These are phyloP conservation scores for Takifugu rubripes DNA, from an alignment of 2,797 vertebrate genomes.

Conservation along the genomic window DNA sequence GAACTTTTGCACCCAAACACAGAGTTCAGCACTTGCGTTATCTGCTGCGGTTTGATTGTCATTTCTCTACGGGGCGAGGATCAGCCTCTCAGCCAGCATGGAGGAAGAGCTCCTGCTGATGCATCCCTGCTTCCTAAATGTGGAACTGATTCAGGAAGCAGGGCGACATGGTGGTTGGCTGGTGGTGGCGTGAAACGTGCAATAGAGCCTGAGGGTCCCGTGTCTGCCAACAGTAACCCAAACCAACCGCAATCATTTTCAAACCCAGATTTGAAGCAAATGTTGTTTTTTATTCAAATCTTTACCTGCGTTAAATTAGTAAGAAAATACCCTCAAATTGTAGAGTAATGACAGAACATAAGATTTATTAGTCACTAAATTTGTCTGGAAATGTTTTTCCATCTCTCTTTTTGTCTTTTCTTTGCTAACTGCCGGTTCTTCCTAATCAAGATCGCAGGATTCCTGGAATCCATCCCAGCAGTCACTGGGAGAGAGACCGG, in stretches of 20 bases:
- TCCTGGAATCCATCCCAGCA: too few relatives aligned
- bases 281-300: background rate
- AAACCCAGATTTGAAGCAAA: slow-evolving; percentile 35
- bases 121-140: slow-evolving; percentile 47
- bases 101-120: slow-evolving; percentile 51
- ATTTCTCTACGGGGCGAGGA: slow-evolving; percentile 60
- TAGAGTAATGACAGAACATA: background rate
- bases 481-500: too few relatives aligned
- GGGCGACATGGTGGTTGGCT: slow-evolving; percentile 55
- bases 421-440: too few relatives aligned
- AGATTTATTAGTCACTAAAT: too few relatives aligned
- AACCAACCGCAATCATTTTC: slow-evolving; percentile 30
- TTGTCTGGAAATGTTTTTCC: too few relatives aligned
- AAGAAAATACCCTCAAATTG: background rate
- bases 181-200: slow-evolving; percentile 47
- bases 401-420: too few relatives aligned
- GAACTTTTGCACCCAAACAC: slow-evolving; percentile 35
- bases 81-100: slow-evolving; percentile 63
- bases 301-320: background rate
- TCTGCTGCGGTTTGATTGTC: slow-evolving; percentile 65
- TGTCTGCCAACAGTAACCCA: slow-evolving; percentile 48
- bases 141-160: slow-evolving; percentile 72
- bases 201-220: slow-evolving; percentile 34
- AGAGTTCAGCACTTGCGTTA: slow-evolving; percentile 36
- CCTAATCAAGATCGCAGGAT: too few relatives aligned